phyloP scores from a whole-genome alignment of 2,113 vertebrate genomes.

The Carollia perspicillata region DNA sequence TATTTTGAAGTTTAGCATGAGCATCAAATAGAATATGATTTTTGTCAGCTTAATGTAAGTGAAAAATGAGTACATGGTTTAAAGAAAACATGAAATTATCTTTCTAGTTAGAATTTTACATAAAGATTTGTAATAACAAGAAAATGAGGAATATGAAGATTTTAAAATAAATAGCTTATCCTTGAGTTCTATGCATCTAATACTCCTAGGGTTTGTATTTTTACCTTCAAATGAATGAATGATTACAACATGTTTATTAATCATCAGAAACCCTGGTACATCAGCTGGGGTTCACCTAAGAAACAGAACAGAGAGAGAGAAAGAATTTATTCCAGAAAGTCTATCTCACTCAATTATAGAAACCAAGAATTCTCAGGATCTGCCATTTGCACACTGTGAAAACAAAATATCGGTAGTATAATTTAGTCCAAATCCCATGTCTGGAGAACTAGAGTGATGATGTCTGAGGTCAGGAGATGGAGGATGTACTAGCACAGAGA shows the following conservation, averaged over 20 bases:
- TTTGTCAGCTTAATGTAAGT: conserved; percentile 35
- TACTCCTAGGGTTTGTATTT: background rate
- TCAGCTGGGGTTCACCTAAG: background rate
- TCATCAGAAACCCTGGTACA: background rate
- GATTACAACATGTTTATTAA: background rate
- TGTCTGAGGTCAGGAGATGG: background rate
- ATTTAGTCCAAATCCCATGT: background rate
- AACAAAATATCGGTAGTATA: background rate
- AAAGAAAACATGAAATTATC: conserved; percentile 6
- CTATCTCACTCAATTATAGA: background rate
- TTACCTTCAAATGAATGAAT: background rate
- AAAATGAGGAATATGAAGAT: background rate
- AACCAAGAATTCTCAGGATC: background rate
- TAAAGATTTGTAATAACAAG: conserved; percentile 19
- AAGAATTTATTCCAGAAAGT: background rate
- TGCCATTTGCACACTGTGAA: background rate
- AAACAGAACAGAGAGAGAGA: background rate
- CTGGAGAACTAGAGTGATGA: background rate
- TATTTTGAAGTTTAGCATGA: background rate
- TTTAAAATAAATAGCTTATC: background rate
- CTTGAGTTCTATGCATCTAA: background rate
- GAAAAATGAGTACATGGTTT: conserved; percentile 23
- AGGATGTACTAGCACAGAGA: background rate
- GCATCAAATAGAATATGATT: conserved; percentile 3
- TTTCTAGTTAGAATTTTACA: background rate